phyloP scores from a whole-genome alignment of 2,797 vertebrate species.

The Aldrovandia affinis region DNA sequence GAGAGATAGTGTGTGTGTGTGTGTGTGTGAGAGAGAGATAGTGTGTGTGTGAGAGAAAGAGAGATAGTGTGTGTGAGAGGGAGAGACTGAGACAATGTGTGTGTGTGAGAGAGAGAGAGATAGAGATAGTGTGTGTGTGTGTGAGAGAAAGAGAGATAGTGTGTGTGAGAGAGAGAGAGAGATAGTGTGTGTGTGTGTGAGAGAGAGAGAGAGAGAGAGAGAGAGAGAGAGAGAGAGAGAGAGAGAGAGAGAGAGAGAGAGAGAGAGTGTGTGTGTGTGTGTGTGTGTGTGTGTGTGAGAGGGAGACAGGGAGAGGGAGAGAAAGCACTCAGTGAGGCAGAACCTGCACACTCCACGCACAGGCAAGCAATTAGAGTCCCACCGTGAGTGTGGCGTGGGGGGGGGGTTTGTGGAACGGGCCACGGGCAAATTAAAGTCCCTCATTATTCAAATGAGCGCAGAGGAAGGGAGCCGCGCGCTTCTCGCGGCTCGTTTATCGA shows the following conservation, averaged over 20 bases:
- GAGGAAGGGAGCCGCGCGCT: constrained; percentile 39
- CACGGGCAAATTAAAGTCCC: constrained; percentile 44
- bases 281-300: not conserved
- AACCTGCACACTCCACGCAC: constrained; percentile 20
- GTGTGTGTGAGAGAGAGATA: too few species aligned
- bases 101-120: too few species aligned
- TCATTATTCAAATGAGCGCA: constrained; percentile 54
- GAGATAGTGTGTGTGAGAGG: too few species aligned
- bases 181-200: too few species aligned
- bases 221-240: not conserved
- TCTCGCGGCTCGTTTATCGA: constrained; percentile 10
- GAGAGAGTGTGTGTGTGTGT: not conserved
- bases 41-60: too few species aligned
- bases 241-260: not conserved
- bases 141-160: too few species aligned
- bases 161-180: too few species aligned
- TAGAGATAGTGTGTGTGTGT: too few species aligned
- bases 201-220: not conserved
- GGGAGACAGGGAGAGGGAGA: constrained; percentile 7
- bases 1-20: too few species aligned
- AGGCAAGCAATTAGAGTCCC: constrained; percentile 32
- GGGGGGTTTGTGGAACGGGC: not conserved
- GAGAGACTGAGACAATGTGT: too few species aligned
- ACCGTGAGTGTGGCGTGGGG: constrained; percentile 9
- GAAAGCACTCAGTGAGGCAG: constrained; percentile 23